Evolutionary conservation across 2,888 invertebrate genomes (phyloP), one percentile per base, ranked within the genome.

Genomic region (Anthoptus insignis): DNA sequence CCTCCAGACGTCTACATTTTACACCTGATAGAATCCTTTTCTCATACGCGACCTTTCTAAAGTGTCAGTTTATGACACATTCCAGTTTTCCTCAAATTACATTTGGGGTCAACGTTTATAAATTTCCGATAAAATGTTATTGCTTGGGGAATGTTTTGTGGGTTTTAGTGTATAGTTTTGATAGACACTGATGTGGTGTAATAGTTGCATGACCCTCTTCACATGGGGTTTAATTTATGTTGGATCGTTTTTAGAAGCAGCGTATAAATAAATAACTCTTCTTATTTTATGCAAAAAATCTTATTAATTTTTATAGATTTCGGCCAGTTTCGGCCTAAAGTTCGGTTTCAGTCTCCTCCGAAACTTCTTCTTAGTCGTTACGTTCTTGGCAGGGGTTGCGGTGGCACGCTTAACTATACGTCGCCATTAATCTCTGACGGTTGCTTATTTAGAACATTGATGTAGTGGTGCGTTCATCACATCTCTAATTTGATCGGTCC

Each of bases 101-200:
- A 59, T 49, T 39, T 67, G 60, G 37, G 59, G 52, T 64, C 61
- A 47, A 50, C 68, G 64, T 66, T 67, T 66, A 64, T 64, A 69
- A 68, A 68, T 66, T 60, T 29, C 67, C 64, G 67, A 72, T 72
- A 70, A 70, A 70, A 69, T 45, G 65, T 69, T 69, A 72, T 72
- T 70, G 65, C 63, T 50, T 27, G 39, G 19, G 56, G 58, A 69
- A 72, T 67, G 64, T 63, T 63, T 63, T 56, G 45, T 54, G 47
- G 32, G 37, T 56, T 39, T 49, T 63, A 49, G 37, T 63, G 39
- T 56, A 57, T 21, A n/a, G n/a, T n/a, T n/a, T n/a, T n/a, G n/a
- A n/a, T n/a, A n/a, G 56, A 53, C 21, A 52, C 19, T 32, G 54
- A 56, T 49, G 56, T 56, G 49, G 56, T 47, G 27, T 49, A 21